Conservation (phyloP, 2,888 invertebrate genomes). For the Anaspis maculata region DNA sequence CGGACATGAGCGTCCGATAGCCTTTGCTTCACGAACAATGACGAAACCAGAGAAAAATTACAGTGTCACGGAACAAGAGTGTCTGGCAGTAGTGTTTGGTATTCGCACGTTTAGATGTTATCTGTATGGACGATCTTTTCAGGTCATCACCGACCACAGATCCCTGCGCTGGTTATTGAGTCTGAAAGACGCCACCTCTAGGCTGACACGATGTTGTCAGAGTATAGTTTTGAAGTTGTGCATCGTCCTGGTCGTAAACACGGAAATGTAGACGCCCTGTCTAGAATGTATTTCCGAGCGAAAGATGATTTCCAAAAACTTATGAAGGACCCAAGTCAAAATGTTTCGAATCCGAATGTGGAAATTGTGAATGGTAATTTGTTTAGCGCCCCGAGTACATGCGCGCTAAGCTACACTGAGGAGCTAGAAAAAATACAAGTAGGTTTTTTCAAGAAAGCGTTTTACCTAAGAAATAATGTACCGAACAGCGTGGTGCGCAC, state of each 20-base stretch:
- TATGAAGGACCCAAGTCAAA: too few relatives aligned
- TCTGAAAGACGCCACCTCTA: background rate
- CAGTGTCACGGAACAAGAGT: background rate
- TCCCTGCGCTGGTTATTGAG: background rate
- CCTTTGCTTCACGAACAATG: background rate
- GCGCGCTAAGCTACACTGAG: too few relatives aligned
- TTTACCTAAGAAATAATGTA: too few relatives aligned
- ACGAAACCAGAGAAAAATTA: conserved; percentile 1
- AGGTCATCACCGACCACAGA: background rate
- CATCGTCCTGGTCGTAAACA: background rate
- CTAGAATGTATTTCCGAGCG: background rate
- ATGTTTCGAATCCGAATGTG: too few relatives aligned
- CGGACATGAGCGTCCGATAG: background rate
- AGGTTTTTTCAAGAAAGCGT: too few relatives aligned
- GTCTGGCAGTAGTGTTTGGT: background rate
- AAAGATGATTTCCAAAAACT: background rate
- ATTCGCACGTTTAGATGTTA: background rate
- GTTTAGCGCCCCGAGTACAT: too few relatives aligned
- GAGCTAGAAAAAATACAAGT: too few relatives aligned
- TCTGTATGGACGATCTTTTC: background rate
- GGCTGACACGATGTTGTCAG: background rate
- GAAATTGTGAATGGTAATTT: too few relatives aligned
- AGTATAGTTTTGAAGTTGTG: background rate
- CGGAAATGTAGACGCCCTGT: background rate
- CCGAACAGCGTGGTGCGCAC: too few relatives aligned